A percentile compares a stretch with the other conserved stretches of the same genome.
phyloP scores from a whole-genome alignment of 2,888 invertebrate genomes.

The Ennomos quercinarius region DNA sequence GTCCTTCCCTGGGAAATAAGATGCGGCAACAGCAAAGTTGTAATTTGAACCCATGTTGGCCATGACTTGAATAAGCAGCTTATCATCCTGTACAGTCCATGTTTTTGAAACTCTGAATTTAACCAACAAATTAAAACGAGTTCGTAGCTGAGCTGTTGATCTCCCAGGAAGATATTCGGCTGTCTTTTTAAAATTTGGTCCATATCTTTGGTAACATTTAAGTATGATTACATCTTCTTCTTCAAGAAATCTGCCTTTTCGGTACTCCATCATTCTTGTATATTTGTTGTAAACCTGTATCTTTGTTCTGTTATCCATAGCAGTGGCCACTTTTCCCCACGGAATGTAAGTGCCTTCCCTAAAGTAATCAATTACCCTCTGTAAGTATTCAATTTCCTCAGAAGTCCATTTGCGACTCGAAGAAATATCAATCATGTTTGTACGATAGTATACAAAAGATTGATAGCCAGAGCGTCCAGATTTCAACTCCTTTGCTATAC shows the following conservation, averaged over 20 bases:
- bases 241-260: constrained; percentile 87
- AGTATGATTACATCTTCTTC: constrained; percentile 88
- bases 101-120: constrained; percentile 69
- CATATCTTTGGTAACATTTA: constrained; percentile 87
- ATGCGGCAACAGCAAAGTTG: constrained; percentile 75
- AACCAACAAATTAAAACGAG: constrained; percentile 84
- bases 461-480: constrained; percentile 88
- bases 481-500: constrained; percentile 84
- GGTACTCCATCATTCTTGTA: constrained; percentile 64
- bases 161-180: constrained; percentile 86
- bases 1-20: constrained; percentile 81
- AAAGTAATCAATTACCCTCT: constrained; percentile 86
- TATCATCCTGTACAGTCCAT: constrained; percentile 88
- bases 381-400: constrained; percentile 88
- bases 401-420: constrained; percentile 85
- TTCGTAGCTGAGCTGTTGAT: constrained; percentile 86
- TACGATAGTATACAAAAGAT: constrained; percentile 88
- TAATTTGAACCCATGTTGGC: constrained; percentile 66
- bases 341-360: constrained; percentile 88
- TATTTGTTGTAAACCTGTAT: constrained; percentile 88
- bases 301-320: constrained; percentile 87
- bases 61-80: constrained; percentile 84
- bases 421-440: constrained; percentile 66
- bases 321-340: constrained; percentile 89
- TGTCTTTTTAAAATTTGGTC: constrained; percentile 86